These are phyloP conservation scores for Teleogryllus occipitalis DNA, from an alignment of 1,140 invertebrate species.

Conservation along the genomic window DNA sequence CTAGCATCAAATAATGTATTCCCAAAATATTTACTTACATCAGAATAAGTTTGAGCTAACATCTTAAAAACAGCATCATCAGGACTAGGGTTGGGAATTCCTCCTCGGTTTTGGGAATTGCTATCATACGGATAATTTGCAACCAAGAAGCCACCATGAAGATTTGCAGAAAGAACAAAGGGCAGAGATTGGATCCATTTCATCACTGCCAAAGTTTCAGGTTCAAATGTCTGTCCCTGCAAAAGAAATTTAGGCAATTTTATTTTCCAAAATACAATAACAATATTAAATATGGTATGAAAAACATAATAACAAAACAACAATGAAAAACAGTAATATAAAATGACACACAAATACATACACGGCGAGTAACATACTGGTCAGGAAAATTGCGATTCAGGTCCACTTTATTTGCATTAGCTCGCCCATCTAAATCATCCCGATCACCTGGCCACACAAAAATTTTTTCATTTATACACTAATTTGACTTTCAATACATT, in stretches of 20 bases:
- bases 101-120: conserved; percentile 35
- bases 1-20: not conserved
- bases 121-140: conserved; percentile 93
- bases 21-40: conserved; percentile 44
- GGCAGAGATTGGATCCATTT: conserved; percentile 77
- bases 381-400: conserved; percentile 97
- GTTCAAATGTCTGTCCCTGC: conserved; percentile 40
- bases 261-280: not conserved
- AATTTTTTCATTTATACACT: not conserved
- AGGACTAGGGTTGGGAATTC: conserved; percentile 51
- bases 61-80: conserved; percentile 80
- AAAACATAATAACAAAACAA: conserved; percentile 33
- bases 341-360: not conserved
- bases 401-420: conserved; percentile 77
- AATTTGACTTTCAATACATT: conserved; percentile 23
- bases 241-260: not conserved
- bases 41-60: conserved; percentile 72
- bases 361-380: conserved; percentile 58
- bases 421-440: conserved; percentile 56
- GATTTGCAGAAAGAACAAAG: conserved; percentile 93
- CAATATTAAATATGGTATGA: not conserved
- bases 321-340: not conserved
- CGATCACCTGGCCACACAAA: conserved; percentile 47
- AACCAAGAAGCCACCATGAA: conserved; percentile 89
- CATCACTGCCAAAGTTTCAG: conserved; percentile 88